Conservation (phyloP, 2,113 vertebrate species). For the Erpornis zantholeuca region DNA sequence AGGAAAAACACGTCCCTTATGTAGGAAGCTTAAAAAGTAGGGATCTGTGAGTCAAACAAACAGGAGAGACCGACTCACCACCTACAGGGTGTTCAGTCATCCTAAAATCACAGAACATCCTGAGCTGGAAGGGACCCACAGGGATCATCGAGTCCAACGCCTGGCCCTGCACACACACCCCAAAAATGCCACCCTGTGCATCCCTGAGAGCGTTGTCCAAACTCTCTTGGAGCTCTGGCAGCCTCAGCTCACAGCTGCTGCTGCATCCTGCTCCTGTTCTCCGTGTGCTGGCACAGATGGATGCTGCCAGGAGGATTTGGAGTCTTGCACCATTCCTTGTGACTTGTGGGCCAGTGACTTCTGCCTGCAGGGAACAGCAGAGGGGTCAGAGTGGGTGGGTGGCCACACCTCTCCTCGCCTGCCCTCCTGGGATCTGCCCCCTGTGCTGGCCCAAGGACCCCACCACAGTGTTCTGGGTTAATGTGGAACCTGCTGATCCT, state of each 20-base stretch:
- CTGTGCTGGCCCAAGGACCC: rapidly evolving
- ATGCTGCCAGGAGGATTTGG: background rate
- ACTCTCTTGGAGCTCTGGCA: background rate
- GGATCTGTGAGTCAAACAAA: background rate
- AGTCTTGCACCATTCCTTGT: rapidly evolving
- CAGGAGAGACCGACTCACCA: background rate
- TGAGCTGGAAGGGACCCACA: background rate
- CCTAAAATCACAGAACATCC: background rate
- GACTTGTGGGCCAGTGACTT: rapidly evolving
- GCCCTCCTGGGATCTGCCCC: background rate
- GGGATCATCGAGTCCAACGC: background rate
- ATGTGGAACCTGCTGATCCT: background rate
- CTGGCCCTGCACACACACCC: background rate
- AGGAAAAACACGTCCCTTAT: background rate
- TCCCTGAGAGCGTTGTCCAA: rapidly evolving
- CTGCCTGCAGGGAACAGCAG: background rate
- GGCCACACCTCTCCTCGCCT: background rate
- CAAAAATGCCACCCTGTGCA: background rate
- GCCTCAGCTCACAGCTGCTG: background rate
- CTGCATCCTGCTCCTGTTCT: background rate
- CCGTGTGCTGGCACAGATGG: rapidly evolving
- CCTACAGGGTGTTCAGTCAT: background rate
- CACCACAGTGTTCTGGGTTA: background rate
- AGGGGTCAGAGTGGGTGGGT: background rate
- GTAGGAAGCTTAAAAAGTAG: background rate